Evolutionary conservation across 1,140 invertebrate genomes (phyloP).

Genomic region (Pseudachorutes palmiensis): DNA sequence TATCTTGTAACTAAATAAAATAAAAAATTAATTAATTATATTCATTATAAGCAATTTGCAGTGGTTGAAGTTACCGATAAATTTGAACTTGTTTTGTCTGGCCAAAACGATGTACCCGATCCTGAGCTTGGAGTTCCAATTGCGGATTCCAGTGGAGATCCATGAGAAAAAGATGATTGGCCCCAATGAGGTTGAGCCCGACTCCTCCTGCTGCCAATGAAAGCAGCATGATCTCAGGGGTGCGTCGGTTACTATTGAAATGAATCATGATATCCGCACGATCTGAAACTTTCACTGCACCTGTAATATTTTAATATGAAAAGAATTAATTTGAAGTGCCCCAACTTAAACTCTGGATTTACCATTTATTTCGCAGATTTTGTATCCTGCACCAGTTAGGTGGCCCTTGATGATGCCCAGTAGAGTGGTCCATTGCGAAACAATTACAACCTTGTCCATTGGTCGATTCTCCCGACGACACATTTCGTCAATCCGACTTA

Average conservation of each 20-base stretch:
- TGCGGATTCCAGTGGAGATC: constrained; percentile 95
- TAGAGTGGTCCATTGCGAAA: constrained; percentile 78
- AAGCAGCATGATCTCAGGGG: constrained; percentile 60
- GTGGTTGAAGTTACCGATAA: constrained; percentile 58
- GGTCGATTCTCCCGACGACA: constrained; percentile 15
- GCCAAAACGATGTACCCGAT: constrained; percentile 81
- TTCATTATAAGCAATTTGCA: too few relatives aligned
- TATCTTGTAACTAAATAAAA: constrained; percentile 61
- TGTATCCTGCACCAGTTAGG: constrained; percentile 48
- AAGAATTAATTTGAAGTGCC: background rate
- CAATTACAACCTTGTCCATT: constrained; percentile 66
- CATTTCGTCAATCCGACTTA: constrained; percentile 48
- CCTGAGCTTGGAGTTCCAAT: constrained; percentile 80
- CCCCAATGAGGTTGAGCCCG: constrained; percentile 80
- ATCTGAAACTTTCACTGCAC: constrained; percentile 25
- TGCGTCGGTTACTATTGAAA: constrained; percentile 27
- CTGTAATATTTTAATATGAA: constrained; percentile 21
- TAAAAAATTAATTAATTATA: constrained; percentile 20
- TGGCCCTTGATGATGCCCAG: constrained; percentile 58
- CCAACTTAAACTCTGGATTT: background rate
- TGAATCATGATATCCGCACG: constrained; percentile 11
- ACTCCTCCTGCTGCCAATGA: constrained; percentile 84
- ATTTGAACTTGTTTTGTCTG: constrained; percentile 73
- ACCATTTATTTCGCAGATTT: constrained; percentile 59
- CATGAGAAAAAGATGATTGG: constrained; percentile 76